These are phyloP conservation scores for Catocala nupta DNA, from an alignment of 2,888 invertebrate species.

Conservation along the genomic window DNA sequence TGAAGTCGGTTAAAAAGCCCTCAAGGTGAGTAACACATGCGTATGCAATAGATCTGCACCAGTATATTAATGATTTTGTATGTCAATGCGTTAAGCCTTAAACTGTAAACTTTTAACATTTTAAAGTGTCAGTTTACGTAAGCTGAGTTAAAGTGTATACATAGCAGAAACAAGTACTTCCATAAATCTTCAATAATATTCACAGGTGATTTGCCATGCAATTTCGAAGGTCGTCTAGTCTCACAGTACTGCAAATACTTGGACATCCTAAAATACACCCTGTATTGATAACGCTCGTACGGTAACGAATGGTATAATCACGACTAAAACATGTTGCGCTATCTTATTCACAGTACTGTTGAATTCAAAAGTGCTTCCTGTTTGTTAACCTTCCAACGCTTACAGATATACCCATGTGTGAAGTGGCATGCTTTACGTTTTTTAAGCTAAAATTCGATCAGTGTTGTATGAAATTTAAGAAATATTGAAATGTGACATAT, in stretches of 20 bases:
- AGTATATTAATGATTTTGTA: too few species aligned
- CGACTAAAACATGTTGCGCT: conserved; percentile 40
- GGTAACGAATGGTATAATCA: conserved; percentile 47
- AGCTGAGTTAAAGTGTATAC: too few species aligned
- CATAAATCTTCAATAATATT: too few species aligned
- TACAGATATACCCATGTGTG: not conserved
- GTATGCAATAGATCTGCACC: too few species aligned
- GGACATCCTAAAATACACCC: conserved; percentile 34
- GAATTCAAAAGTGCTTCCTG: conserved; percentile 36
- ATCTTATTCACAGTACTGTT: conserved; percentile 40
- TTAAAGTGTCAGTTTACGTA: too few species aligned
- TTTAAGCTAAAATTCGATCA: not conserved
- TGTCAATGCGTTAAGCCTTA: too few species aligned
- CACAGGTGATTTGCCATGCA: too few species aligned
- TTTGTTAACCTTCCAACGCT: conserved; percentile 25
- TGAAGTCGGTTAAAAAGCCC: too few species aligned
- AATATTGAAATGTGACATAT: too few species aligned
- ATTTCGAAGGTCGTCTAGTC: not conserved
- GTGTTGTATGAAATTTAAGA: not conserved
- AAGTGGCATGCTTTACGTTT: not conserved
- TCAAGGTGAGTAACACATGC: too few species aligned
- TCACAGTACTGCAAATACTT: conserved; percentile 16
- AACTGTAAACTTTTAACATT: too few species aligned
- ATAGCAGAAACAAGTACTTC: too few species aligned
- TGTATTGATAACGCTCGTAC: conserved; percentile 42